Evolutionary conservation across 2,888 invertebrate species (phyloP).

Genomic region (Marasmarcha lunaedactyla): DNA sequence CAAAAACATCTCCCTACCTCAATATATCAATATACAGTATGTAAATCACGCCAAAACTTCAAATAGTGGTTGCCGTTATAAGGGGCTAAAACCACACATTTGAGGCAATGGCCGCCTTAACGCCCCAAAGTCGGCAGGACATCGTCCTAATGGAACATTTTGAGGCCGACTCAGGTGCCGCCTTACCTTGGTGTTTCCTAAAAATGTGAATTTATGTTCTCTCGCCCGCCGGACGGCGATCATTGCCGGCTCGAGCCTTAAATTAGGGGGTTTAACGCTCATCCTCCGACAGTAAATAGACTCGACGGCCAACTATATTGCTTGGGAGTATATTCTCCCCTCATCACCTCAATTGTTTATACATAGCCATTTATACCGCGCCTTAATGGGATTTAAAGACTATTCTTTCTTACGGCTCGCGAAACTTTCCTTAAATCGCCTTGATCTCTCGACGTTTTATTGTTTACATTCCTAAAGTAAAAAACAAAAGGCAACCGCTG

Average conservation of each 20-base stretch:
- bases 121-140: constrained; percentile 18
- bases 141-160: constrained; percentile 38
- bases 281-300: constrained; percentile 59
- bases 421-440: too few species aligned
- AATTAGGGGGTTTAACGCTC: constrained; percentile 64
- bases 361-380: constrained; percentile 22
- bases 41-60: neutral
- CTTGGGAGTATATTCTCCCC: constrained; percentile 31
- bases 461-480: too few species aligned
- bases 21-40: neutral
- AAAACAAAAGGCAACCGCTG: too few species aligned
- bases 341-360: constrained; percentile 35
- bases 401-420: too few species aligned
- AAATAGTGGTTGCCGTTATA: neutral
- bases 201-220: constrained; percentile 64
- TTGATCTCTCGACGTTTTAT: too few species aligned
- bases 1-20: too few species aligned
- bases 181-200: constrained; percentile 38
- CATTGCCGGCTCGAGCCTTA: constrained; percentile 61
- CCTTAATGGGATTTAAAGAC: constrained; percentile 22
- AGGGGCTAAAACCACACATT: neutral
- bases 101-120: constrained; percentile 5
- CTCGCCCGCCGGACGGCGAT: constrained; percentile 49
- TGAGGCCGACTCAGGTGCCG: constrained; percentile 48
- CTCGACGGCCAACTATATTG: constrained; percentile 47